Base-by-base conservation (phyloP, 2,113 vertebrate genomes). In the Okapia johnstoni region DNA sequence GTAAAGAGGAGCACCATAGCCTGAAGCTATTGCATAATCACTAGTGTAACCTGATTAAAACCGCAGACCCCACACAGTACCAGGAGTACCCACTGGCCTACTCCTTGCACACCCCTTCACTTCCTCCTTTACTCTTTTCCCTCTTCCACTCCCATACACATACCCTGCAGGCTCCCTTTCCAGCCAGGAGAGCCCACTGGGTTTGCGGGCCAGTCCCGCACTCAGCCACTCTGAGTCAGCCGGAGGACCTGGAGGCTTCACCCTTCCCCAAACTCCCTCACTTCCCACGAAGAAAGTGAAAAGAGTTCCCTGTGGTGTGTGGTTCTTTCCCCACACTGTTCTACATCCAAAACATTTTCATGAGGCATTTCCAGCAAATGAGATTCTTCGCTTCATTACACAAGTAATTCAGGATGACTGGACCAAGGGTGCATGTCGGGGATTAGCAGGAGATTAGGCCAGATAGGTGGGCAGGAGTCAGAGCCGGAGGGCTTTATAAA, bases 401-500 rank as follows among this genome's bases (percentile, higher is more conserved):
- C 93, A 73, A 92, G 85, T 84, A 90, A 94, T 90, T 96, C 54
- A 43, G 88, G 79, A 19, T 28, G 48, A 43, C 79, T 61, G 55
- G 81, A 84, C 93, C 85, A 96, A 96, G 92, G 77, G 77, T 88
- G 77, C 30, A 0, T 55, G 66, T 14, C 40, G 55, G 87, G 73
- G 93, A 97, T 98, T 97, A 97, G 76, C 50, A 57, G 36, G 61
- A 66, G 97, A 95, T 97, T 96, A 97, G 76, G 54, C 73, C 21
- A 28, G 85, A 81, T 90, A 84, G 90, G 90, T 92, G 73, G 63
- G 77, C 76, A 88, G 70, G 61, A 48, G 90, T 21, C 73, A 84
- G 84, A 81, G 73, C 91, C 3, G 2, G 21, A 81, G 19, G n/a
- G 70, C 57, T 36, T 58, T n/a, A 36, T 19, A 83, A 86, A 66